These are phyloP conservation scores for Phyto melanocephala DNA, from an alignment of 2,888 invertebrate species.

Conservation along the genomic window DNA sequence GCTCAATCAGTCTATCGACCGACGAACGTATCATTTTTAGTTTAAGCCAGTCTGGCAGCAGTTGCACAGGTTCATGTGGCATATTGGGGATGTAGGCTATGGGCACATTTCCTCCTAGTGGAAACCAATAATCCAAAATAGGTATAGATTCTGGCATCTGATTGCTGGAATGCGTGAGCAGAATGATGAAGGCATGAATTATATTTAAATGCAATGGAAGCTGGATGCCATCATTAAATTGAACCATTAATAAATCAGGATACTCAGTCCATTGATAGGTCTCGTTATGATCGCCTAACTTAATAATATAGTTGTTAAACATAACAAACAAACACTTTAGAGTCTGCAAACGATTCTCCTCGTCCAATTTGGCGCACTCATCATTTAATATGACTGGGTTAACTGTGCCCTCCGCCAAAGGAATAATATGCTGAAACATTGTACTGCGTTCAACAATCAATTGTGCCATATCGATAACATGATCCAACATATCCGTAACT, in stretches of 20 bases:
- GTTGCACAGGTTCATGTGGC: constrained; percentile 88
- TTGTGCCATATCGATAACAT: constrained; percentile 91
- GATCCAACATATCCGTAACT: constrained; percentile 84
- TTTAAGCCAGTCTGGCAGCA: constrained; percentile 96
- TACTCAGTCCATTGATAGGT: constrained; percentile 78
- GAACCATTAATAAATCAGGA: constrained; percentile 78
- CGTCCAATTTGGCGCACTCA: constrained; percentile 67
- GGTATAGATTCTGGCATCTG: constrained; percentile 77
- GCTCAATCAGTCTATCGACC: constrained; percentile 89
- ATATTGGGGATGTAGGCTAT: constrained; percentile 89
- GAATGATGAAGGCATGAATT: constrained; percentile 90
- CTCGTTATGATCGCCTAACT: constrained; percentile 80
- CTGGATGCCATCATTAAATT: constrained; percentile 78
- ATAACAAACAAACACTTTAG: constrained; percentile 86
- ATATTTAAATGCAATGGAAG: constrained; percentile 79
- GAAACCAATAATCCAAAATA: constrained; percentile 93
- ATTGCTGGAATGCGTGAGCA: constrained; percentile 85
- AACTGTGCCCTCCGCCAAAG: constrained; percentile 70
- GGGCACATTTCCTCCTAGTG: constrained; percentile 85
- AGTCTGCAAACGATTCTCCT: constrained; percentile 80
- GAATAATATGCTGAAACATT: constrained; percentile 89
- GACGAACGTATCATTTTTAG: constrained; percentile 93
- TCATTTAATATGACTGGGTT: constrained; percentile 65
- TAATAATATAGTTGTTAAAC: constrained; percentile 87
- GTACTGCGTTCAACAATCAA: constrained; percentile 94